Base-by-base conservation (phyloP, 1,140 invertebrate species). In the Nixonia krombeini region DNA sequence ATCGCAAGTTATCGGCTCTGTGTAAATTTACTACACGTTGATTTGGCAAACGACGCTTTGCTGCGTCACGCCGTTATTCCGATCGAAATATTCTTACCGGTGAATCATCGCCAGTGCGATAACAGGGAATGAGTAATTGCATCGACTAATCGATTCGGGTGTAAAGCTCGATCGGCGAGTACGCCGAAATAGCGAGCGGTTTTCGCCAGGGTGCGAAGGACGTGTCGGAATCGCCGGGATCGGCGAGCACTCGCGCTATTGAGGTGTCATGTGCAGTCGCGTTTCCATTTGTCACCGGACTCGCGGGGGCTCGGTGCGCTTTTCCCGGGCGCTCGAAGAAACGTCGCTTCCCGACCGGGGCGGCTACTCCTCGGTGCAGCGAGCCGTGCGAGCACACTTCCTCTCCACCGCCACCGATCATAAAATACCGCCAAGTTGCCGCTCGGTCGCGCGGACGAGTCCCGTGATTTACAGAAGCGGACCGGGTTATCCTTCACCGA, bases 251-350 rank as follows among this genome's bases (percentile, higher is more conserved):
- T 69, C 59, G 59, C 55, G 9, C 55, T 50, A 70, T 69, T 69
- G 59, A 64, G 64, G 61, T 42, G 66, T 70, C 66, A 70, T 55
- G 44, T 52, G 59, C 66, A 70, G 45, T 49, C 65, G 21, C 51
- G 57, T 70, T 64, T 70, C 66, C 66, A 70, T 70, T 64, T 70
- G 61, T 70, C 67, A 65, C 57, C 59, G 35, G 51, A 56, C 61
- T 64, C 47, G 12, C n/a, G 56, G 56, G 51, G 61, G 66, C 63
- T 69, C 66, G 57, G 63, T 69, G 66, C 66, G 55, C 66, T 63
- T 69, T 69, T 69, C 62, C 65, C 58, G 26, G 56, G 47, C 29
- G 38, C 31, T 12, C 40, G 37, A 62, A 68, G 65, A 57, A 62
- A 68, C 26, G 31, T 9, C 6, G 17, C 4, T 7, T 16, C 8